Base-by-base conservation (phyloP, 2,113 vertebrate genomes). In the pig (Sus scrofa) region DNA sequence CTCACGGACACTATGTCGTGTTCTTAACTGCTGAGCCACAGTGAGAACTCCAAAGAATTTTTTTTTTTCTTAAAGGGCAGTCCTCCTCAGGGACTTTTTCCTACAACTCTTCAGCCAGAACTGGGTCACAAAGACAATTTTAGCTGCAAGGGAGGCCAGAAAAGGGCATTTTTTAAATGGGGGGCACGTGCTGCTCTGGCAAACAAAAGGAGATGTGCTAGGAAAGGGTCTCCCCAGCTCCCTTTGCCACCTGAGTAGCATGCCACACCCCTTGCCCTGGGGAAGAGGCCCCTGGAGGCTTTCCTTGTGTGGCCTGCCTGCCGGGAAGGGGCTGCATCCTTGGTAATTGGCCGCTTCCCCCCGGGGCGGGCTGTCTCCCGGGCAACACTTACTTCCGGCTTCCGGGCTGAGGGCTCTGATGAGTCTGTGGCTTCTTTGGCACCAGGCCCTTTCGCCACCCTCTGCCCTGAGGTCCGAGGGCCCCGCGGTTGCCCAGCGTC, bases 91-190 rank as follows among this genome's bases (percentile, higher is more conserved):
- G 60, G 67, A 34, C 50, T 22, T 58, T 39, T 30, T 34, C 7
- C 24, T 70, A 3, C 1, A 30, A 9, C 67, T 67, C 8, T 3
- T n/a, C 12, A 22, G 24, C 50, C 71, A 54, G 50, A 83, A 39
- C n/a, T 20, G 32, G 60, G 24, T 78, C 74, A 60, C 34, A 0
- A 6, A 85, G 74, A 24, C 58, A 74, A 50, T 34, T 58, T 20
- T 91, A 67, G 44, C 50, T 92, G 65, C 88, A 84, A 56, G 12
- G 63, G 71, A 94, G 58, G 18, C 90, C 54, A 63, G 32, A 67
- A 60, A 74, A 19, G 74, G 50, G 24, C 37, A 56, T 32, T 70
- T 84, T 37, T 27, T 3, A n/a, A 68, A 68, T 20, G 15, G 7
- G 6, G 22, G 37, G 14, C 10, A 22, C 32, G 54, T 27, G 3